Conservation (phyloP, 2,888 invertebrate species). For the Drosophila flavopinicola region DNA sequence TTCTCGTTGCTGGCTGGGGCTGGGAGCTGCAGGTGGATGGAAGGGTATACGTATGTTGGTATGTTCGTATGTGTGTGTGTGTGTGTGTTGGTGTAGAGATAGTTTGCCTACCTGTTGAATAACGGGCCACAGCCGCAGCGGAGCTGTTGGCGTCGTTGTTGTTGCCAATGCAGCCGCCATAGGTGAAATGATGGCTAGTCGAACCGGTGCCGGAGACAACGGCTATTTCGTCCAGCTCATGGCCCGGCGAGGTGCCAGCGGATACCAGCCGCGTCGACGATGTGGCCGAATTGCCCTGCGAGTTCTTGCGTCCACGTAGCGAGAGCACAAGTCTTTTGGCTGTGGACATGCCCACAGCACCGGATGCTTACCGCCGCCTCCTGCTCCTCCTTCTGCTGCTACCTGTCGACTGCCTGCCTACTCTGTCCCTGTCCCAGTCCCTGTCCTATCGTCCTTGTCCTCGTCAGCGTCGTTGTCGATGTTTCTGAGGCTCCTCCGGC, state of each 20-base stretch:
- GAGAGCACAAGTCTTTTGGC: slow-evolving; percentile 87
- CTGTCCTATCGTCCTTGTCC: slow-evolving; percentile 7
- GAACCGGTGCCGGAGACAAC: slow-evolving; percentile 88
- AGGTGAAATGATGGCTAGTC: slow-evolving; percentile 83
- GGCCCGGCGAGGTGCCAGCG: slow-evolving; percentile 84
- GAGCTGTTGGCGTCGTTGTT: slow-evolving; percentile 77
- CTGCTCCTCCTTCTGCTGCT: not conserved
- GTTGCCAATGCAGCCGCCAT: slow-evolving; percentile 80
- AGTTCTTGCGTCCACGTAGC: slow-evolving; percentile 87
- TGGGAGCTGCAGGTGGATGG: slow-evolving; percentile 3
- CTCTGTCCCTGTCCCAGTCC: too few relatives aligned
- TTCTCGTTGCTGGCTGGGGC: slow-evolving; percentile 21
- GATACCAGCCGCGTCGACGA: slow-evolving; percentile 86
- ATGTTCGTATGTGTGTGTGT: not conserved
- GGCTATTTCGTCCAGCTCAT: slow-evolving; percentile 89
- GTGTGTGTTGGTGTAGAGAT: not conserved
- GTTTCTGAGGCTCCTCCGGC: slow-evolving; percentile 17
- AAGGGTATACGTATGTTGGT: not conserved
- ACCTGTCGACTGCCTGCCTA: not conserved
- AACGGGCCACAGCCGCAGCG: slow-evolving; percentile 70
- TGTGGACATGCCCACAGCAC: slow-evolving; percentile 86
- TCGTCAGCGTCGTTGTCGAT: slow-evolving; percentile 11
- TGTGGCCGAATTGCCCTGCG: slow-evolving; percentile 85
- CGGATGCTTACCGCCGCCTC: slow-evolving; percentile 43
- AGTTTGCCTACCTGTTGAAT: slow-evolving; percentile 81